Evolutionary conservation across 2,113 vertebrate species (phyloP).

Genomic region (Phyllopteryx taeniolatus): DNA sequence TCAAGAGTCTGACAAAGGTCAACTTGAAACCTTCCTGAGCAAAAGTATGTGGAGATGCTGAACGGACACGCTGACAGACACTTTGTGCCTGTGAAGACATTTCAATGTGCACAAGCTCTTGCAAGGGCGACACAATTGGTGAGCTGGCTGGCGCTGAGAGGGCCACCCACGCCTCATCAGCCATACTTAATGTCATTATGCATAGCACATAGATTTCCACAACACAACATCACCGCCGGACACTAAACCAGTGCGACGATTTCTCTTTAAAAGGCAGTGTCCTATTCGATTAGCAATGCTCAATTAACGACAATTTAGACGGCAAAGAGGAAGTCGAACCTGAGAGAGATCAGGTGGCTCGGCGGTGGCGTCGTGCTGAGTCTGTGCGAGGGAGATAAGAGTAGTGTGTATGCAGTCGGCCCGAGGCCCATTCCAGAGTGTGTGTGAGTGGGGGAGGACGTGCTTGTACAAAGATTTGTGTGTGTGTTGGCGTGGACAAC

Average conservation of each 20-base stretch:
- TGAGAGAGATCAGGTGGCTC: conserved; percentile 49
- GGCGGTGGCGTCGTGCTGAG: conserved; percentile 48
- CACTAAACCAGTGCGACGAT: conserved; percentile 61
- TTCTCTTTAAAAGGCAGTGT: conserved; percentile 62
- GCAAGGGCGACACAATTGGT: conserved; percentile 43
- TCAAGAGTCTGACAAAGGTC: not conserved
- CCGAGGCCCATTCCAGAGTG: conserved; percentile 41
- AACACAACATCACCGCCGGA: conserved; percentile 54
- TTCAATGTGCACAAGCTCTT: not conserved
- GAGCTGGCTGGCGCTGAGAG: conserved; percentile 73
- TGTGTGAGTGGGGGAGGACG: conserved; percentile 24
- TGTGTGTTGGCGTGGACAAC: conserved; percentile 42
- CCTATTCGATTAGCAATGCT: conserved; percentile 75
- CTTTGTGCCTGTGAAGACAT: not conserved
- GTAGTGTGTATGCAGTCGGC: conserved; percentile 58
- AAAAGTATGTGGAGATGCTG: conserved; percentile 17
- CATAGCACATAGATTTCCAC: conserved; percentile 40
- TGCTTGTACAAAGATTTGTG: conserved; percentile 17
- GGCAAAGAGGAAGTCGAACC: conserved; percentile 55
- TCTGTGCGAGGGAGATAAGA: conserved; percentile 71
- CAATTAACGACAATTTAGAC: conserved; percentile 62
- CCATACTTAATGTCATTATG: conserved; percentile 81
- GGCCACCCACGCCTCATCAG: conserved; percentile 73
- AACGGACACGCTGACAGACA: not conserved
- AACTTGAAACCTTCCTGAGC: conserved; percentile 33